Percentiles rank a stretch among this genome's conserved stretches.
phyloP scores from a whole-genome alignment of 23 tunicate species.

The Corella eumyota region DNA sequence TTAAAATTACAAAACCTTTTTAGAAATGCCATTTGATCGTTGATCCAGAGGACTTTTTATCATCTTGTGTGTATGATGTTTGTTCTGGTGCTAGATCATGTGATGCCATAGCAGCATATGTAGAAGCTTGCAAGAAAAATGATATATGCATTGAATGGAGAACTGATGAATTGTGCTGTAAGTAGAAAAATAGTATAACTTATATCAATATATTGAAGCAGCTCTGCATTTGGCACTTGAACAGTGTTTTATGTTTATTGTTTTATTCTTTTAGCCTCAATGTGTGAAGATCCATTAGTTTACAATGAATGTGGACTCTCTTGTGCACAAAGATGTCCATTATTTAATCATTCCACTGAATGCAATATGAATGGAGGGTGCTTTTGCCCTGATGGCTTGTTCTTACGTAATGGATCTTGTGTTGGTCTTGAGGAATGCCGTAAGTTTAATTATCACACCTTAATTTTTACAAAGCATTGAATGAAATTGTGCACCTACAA shows the following conservation, averaged over 20 bases:
- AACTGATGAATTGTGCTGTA: constrained; percentile 8
- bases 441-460: background rate
- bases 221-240: too few species aligned
- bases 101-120: constrained; percentile 22
- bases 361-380: constrained; percentile 4
- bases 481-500: background rate
- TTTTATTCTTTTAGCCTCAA: background rate
- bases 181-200: background rate
- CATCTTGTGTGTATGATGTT: constrained; percentile 8
- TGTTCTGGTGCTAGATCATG: constrained; percentile 16
- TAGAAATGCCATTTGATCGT: constrained; percentile 15
- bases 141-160: constrained; percentile 14
- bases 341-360: background rate
- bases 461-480: background rate
- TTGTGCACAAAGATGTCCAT: background rate
- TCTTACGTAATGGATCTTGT: constrained; percentile 5
- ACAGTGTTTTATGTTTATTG: background rate
- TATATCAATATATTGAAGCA: too few species aligned
- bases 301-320: constrained; percentile 1
- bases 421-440: constrained; percentile 6
- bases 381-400: constrained; percentile 4
- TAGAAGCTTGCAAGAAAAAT: constrained; percentile 7
- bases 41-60: background rate
- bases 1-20: background rate
- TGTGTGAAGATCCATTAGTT: constrained; percentile 1